phyloP scores from a whole-genome alignment of 2,113 vertebrate species.

The Orientallactaga bullata region DNA sequence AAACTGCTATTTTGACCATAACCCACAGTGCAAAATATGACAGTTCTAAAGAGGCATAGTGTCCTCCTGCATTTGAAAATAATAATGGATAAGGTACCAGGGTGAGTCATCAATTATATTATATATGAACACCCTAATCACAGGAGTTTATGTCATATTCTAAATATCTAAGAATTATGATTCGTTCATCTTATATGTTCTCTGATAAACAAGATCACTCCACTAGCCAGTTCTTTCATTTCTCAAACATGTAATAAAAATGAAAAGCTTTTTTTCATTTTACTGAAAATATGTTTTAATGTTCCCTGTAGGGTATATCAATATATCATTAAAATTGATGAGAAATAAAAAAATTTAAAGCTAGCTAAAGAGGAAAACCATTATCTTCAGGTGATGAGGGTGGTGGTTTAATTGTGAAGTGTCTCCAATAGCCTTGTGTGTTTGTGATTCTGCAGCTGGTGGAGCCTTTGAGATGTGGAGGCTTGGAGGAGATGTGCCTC shows the following conservation, averaged over 20 bases:
- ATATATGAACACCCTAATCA: not conserved
- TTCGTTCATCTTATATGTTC: not conserved
- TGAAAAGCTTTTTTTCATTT: not conserved
- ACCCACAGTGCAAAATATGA: not conserved
- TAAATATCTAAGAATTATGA: not conserved
- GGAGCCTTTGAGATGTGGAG: too few species aligned
- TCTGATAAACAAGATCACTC: not conserved
- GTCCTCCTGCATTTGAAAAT: not conserved
- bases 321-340: not conserved
- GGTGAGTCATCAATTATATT: not conserved
- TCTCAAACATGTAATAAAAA: slow-evolving; percentile 16
- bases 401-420: not conserved
- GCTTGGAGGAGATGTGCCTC: too few species aligned
- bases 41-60: not conserved
- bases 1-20: not conserved
- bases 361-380: not conserved
- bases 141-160: not conserved
- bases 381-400: not conserved
- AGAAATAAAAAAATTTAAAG: not conserved
- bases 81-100: not conserved
- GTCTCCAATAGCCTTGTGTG: too few species aligned
- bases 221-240: not conserved
- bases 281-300: not conserved
- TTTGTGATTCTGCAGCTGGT: too few species aligned
- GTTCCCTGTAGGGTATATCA: not conserved